Evolutionary conservation across 2,888 invertebrate species (phyloP).

Genomic region (Synergus itoensis): DNA sequence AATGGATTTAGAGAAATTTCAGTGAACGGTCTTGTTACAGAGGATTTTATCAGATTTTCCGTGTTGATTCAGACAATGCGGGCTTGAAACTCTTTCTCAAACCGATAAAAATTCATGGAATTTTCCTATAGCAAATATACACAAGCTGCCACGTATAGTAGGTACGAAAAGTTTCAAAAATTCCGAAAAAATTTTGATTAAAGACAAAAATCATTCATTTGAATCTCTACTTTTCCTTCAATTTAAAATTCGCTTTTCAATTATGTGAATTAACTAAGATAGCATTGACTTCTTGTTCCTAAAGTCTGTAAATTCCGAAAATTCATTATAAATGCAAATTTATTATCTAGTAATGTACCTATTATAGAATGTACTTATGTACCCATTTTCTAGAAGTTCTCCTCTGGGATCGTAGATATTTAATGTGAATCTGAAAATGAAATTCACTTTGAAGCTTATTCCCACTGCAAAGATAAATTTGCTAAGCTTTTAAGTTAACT

Average conservation of each 20-base stretch:
- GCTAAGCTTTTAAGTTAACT: slow-evolving; percentile 8
- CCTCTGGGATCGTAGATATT: background rate
- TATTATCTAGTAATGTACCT: background rate
- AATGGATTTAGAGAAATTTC: background rate
- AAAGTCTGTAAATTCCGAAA: background rate
- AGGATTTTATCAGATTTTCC: background rate
- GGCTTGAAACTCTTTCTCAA: background rate
- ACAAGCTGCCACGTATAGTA: too few species aligned
- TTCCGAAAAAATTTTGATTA: background rate
- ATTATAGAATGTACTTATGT: too few species aligned
- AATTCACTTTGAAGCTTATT: background rate
- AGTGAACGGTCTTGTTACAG: background rate
- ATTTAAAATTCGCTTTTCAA: background rate
- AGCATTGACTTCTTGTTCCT: background rate
- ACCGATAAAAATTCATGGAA: background rate
- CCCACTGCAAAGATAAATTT: background rate
- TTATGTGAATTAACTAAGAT: background rate
- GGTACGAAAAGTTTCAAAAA: background rate
- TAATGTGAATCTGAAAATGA: background rate
- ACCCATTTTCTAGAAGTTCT: background rate
- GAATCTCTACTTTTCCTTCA: too few species aligned
- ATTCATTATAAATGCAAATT: background rate
- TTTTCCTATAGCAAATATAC: background rate
- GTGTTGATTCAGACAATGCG: background rate
- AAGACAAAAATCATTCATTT: too few species aligned